Evolutionary conservation across 2,797 vertebrate species (phyloP).

Genomic region (Micrastur ruficollis): DNA sequence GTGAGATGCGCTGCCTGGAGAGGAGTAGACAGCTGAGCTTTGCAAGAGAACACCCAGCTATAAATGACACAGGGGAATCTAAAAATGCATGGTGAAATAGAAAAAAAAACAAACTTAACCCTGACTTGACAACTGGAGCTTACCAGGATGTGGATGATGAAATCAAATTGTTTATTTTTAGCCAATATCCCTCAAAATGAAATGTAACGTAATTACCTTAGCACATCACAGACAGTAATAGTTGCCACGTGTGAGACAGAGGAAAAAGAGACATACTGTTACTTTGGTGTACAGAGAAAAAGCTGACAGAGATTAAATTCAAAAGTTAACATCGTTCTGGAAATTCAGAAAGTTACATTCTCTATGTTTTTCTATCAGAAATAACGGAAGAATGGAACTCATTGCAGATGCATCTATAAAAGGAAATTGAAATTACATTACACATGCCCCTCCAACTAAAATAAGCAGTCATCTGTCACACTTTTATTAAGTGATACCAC

Average conservation of each 20-base stretch:
- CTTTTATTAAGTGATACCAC: background rate
- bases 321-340: background rate
- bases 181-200: background rate
- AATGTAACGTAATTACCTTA: background rate
- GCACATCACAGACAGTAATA: background rate
- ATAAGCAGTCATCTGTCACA: background rate
- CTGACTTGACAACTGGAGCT: background rate
- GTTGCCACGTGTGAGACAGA: background rate
- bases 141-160: background rate
- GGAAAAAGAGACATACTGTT: background rate
- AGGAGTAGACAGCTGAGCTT: conserved; percentile 23
- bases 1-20: conserved; percentile 16
- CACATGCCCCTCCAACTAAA: background rate
- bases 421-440: background rate
- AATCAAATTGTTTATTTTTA: background rate
- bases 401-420: background rate
- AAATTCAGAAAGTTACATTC: background rate
- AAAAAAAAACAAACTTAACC: background rate
- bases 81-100: background rate
- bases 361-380: background rate
- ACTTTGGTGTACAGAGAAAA: background rate
- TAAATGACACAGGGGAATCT: background rate
- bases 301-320: background rate
- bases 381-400: background rate
- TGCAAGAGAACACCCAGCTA: background rate